Percentiles rank a stretch among this genome's conserved stretches.
Conservation (phyloP, 2,113 vertebrate genomes). For the Actenoides hombroni region DNA sequence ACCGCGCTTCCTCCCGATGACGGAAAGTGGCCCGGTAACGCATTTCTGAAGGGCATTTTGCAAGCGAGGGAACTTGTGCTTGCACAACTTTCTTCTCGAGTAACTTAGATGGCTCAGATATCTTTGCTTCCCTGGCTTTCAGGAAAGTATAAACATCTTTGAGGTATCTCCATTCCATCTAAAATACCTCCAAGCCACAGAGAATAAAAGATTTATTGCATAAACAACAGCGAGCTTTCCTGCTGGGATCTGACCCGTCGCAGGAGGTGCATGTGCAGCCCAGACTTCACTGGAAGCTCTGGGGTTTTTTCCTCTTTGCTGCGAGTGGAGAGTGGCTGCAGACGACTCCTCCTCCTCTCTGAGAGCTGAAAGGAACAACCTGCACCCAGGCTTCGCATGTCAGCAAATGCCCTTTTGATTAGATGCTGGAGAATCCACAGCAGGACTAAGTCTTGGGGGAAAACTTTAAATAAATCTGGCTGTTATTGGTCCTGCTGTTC, state of each 20-base stretch:
- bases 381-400: accelerated
- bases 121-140: constrained; percentile 40
- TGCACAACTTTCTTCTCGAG: constrained; percentile 33
- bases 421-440: neutral
- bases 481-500: neutral
- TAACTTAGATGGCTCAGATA: constrained; percentile 55
- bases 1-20: neutral
- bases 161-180: constrained; percentile 50
- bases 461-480: neutral
- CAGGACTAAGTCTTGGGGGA: neutral
- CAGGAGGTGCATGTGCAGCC: neutral
- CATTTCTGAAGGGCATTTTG: neutral
- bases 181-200: constrained; percentile 39
- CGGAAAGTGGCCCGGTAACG: neutral
- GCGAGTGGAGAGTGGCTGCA: accelerated
- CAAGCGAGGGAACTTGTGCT: neutral
- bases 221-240: neutral
- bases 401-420: neutral
- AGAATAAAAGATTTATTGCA: constrained; percentile 13
- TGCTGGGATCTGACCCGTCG: neutral
- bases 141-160: constrained; percentile 30
- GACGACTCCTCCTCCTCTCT: neutral
- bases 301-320: neutral
- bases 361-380: neutral
- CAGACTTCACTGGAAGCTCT: neutral